Percentiles rank a stretch among this genome's conserved stretches.
phyloP scores from a whole-genome alignment of 2,113 vertebrate genomes.

The Arothron firmamentum region DNA sequence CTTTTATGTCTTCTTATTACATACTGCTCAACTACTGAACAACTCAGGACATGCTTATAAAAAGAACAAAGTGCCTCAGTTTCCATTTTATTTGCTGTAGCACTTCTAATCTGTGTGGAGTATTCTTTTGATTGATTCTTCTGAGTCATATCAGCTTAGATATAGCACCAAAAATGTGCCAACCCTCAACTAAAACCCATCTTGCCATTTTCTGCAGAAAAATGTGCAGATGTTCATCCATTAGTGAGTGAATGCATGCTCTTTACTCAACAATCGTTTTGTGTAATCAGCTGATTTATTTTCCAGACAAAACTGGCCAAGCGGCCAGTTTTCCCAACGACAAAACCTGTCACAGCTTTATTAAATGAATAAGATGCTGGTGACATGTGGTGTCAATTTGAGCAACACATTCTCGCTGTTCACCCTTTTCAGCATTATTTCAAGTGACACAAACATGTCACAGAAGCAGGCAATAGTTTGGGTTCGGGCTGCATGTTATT shows the following conservation, averaged over 20 bases:
- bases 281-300: slow-evolving; percentile 47
- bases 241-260: slow-evolving; percentile 25
- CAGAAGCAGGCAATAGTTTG: no score
- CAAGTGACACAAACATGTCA: no score
- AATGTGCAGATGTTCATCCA: slow-evolving; percentile 31
- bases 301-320: slow-evolving; percentile 35
- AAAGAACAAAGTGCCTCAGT: not conserved
- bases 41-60: not conserved
- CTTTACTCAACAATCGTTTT: slow-evolving; percentile 36
- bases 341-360: slow-evolving; percentile 14
- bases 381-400: no score
- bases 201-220: slow-evolving; percentile 24
- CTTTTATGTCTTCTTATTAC: not conserved
- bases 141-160: not conserved
- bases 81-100: not conserved
- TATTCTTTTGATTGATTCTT: slow-evolving; percentile 5
- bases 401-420: no score
- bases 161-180: not conserved
- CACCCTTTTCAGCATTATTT: no score
- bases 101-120: not conserved
- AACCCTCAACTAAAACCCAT: slow-evolving; percentile 4
- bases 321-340: not conserved
- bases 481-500: no score
- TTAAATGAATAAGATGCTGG: slow-evolving; percentile 2
- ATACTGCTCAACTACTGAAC: not conserved